These are phyloP conservation scores for Rousettus madagascariensis DNA, from an alignment of 2,797 vertebrate species.

Conservation along the genomic window DNA sequence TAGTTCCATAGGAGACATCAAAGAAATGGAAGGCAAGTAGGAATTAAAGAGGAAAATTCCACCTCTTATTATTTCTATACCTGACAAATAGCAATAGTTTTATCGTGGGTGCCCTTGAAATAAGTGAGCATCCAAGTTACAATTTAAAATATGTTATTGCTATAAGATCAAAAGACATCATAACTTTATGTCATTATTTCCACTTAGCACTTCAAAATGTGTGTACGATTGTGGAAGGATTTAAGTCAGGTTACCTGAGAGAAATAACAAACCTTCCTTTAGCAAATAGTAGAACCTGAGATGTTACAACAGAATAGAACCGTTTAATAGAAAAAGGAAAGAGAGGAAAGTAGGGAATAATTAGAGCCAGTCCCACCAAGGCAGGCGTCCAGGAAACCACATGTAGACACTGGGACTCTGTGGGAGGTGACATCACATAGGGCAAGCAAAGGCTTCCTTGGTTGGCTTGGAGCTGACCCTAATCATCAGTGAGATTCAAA, in stretches of 20 bases:
- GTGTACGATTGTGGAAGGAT: not conserved
- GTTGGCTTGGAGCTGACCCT: not conserved
- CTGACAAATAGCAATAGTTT: not conserved
- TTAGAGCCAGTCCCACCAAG: not conserved
- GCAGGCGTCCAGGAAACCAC: not conserved
- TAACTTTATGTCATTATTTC: not conserved
- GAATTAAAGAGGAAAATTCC: not conserved
- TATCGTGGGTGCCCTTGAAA: not conserved
- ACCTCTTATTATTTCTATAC: not conserved
- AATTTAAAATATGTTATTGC: not conserved
- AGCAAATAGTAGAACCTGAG: not conserved
- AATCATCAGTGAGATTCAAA: not conserved
- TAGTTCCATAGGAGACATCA: not conserved
- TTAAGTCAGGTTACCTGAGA: not conserved
- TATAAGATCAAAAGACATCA: not conserved
- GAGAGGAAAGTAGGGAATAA: not conserved
- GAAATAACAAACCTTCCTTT: not conserved
- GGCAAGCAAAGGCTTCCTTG: not conserved
- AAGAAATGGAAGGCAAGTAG: not conserved
- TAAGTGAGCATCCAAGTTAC: not conserved
- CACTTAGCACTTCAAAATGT: not conserved
- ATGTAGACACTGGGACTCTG: rapidly evolving
- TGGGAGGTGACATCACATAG: rapidly evolving
- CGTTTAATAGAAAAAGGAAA: not conserved
- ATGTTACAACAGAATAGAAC: not conserved